Percentiles rank a stretch among this genome's conserved stretches.
Evolutionary conservation across 2,888 invertebrate genomes (phyloP).

Genomic region (Taenaris catops): DNA sequence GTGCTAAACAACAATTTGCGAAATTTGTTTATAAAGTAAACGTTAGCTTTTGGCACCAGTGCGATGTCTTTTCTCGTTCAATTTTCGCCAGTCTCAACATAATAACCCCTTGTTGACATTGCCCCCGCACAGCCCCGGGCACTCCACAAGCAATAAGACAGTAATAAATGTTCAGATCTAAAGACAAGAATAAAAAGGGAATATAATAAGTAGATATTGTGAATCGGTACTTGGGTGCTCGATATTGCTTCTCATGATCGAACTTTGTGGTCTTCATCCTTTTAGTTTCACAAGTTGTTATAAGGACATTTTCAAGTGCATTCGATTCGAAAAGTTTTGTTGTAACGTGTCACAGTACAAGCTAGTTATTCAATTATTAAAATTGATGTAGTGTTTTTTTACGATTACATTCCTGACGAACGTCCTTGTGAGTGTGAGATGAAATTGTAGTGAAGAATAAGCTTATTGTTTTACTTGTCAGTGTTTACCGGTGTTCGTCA

Average conservation of each 20-base stretch:
- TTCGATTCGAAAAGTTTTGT: too few relatives aligned
- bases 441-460: too few relatives aligned
- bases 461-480: too few relatives aligned
- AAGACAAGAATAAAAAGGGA: constrained; percentile 66
- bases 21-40: constrained; percentile 21
- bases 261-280: constrained; percentile 37
- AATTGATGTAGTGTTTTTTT: too few relatives aligned
- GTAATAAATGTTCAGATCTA: constrained; percentile 75
- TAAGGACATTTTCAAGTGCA: constrained; percentile 5
- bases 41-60: constrained; percentile 36
- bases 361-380: too few relatives aligned
- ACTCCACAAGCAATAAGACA: constrained; percentile 74
- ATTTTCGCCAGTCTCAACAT: constrained; percentile 71
- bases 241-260: constrained; percentile 57
- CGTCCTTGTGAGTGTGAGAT: too few relatives aligned
- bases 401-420: too few relatives aligned
- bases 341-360: too few relatives aligned
- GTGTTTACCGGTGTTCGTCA: too few relatives aligned
- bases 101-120: constrained; percentile 73
- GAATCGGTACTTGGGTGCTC: constrained; percentile 59
- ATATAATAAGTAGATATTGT: constrained; percentile 72
- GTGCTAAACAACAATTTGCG: constrained; percentile 9
- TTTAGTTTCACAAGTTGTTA: constrained; percentile 28
- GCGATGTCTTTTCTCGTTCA: constrained; percentile 63
- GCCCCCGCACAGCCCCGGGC: constrained; percentile 57